These are phyloP conservation scores for Bos taurus DNA, from an alignment of 2,113 vertebrate species.

Conservation along the genomic window ARS-UCD2.0 NC_037346.1:57156501-57157000, in stretches of 20 bases:
- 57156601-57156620: constrained; percentile 84
- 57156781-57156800: not conserved
- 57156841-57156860: not conserved
- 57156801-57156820: not conserved
- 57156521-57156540: constrained; percentile 90
- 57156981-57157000: not conserved
- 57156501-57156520: constrained; percentile 88
- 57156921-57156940: not conserved
- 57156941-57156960: not conserved
- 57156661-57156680: constrained; percentile 87
- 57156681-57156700: rapidly evolving
- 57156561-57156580: constrained; percentile 98
- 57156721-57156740: not conserved
- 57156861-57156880: not conserved
- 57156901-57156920: not conserved
- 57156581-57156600: constrained; percentile 85
- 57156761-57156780: not conserved
- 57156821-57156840: too few relatives aligned
- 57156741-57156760: not conserved
- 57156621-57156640: constrained; percentile 91
- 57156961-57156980: not conserved
- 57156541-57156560: constrained; percentile 95
- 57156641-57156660: constrained; percentile 94
- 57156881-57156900: not conserved
- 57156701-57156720: not conserved